phyloP scores from a whole-genome alignment of 2,797 vertebrate genomes.

The Gouania willdenowi region DNA sequence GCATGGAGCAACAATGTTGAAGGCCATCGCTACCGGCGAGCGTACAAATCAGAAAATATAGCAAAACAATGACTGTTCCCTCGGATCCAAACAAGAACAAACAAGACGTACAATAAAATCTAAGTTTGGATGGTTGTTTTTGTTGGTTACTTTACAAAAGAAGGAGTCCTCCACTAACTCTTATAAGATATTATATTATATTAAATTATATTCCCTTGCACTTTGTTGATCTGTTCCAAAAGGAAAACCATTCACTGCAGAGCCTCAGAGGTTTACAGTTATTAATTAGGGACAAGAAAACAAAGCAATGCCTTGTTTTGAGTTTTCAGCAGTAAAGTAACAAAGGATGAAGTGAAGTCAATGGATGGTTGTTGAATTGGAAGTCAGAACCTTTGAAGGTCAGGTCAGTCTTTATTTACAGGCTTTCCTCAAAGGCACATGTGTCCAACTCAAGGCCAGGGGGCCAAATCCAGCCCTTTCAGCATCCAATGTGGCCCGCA shows the following conservation, averaged over 20 bases:
- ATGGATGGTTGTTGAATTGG: constrained; percentile 12
- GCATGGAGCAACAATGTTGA: constrained; percentile 51
- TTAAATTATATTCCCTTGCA: constrained; percentile 28
- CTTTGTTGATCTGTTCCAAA: constrained; percentile 11
- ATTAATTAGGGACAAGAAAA: constrained; percentile 27
- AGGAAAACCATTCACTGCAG: constrained; percentile 17
- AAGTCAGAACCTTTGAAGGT: constrained; percentile 7
- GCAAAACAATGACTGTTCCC: constrained; percentile 44
- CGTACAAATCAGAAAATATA: constrained; percentile 51
- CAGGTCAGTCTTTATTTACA: constrained; percentile 16
- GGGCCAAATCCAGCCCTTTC: too few relatives aligned
- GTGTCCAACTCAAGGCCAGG: too few relatives aligned
- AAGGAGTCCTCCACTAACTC: constrained; percentile 35
- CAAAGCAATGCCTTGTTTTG: not conserved
- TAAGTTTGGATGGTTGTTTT: constrained; percentile 51
- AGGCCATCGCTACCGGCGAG: constrained; percentile 52
- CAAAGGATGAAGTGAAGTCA: constrained; percentile 13
- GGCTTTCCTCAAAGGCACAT: constrained; percentile 7
- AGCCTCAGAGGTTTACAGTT: constrained; percentile 15
- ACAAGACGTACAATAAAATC: constrained; percentile 40
- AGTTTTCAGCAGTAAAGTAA: constrained; percentile 8
- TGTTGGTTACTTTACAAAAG: too few relatives aligned
- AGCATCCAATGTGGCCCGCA: too few relatives aligned
- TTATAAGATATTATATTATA: too few relatives aligned
- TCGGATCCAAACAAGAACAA: constrained; percentile 39